phyloP scores from a whole-genome alignment of 2,888 invertebrate species.

The Troglohyphantes excavatus region DNA sequence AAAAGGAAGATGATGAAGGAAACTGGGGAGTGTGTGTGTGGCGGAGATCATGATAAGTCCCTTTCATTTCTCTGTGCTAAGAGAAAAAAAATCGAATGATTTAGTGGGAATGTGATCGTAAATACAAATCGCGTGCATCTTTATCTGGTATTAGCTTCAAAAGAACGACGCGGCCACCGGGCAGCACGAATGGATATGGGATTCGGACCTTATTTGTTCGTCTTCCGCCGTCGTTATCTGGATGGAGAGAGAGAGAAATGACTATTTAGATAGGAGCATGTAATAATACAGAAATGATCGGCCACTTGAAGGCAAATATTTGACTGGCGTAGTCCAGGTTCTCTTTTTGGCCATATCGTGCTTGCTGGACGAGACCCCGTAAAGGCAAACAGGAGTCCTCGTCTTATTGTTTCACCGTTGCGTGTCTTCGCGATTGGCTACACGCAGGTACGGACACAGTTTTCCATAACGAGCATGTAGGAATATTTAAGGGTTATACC shows the following conservation, averaged over 20 bases:
- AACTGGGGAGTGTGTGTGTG: not conserved
- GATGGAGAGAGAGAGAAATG: slow-evolving; percentile 51
- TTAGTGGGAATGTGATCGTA: slow-evolving; percentile 63
- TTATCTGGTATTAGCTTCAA: slow-evolving; percentile 58
- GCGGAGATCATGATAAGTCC: not conserved
- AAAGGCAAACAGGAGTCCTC: slow-evolving; percentile 53
- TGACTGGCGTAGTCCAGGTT: slow-evolving; percentile 33
- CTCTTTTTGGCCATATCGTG: slow-evolving; percentile 47
- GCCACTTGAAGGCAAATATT: slow-evolving; percentile 76
- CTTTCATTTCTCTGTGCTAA: not conserved
- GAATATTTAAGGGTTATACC: too few relatives aligned
- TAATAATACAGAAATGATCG: slow-evolving; percentile 73
- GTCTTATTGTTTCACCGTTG: slow-evolving; percentile 61
- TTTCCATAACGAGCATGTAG: too few relatives aligned
- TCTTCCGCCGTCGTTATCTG: slow-evolving; percentile 50
- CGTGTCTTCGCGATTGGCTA: not conserved
- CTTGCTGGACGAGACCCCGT: slow-evolving; percentile 33
- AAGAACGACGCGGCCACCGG: slow-evolving; percentile 9
- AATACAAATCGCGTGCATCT: slow-evolving; percentile 77
- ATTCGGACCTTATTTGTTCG: slow-evolving; percentile 45
- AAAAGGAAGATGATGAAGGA: slow-evolving; percentile 17
- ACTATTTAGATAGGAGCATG: slow-evolving; percentile 74
- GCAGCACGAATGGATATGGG: slow-evolving; percentile 47
- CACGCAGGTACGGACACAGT: too few relatives aligned
- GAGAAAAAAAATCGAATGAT: slow-evolving; percentile 41